These are phyloP conservation scores for Spisula solida DNA, from an alignment of 2,888 invertebrate genomes.

Conservation along the genomic window DNA sequence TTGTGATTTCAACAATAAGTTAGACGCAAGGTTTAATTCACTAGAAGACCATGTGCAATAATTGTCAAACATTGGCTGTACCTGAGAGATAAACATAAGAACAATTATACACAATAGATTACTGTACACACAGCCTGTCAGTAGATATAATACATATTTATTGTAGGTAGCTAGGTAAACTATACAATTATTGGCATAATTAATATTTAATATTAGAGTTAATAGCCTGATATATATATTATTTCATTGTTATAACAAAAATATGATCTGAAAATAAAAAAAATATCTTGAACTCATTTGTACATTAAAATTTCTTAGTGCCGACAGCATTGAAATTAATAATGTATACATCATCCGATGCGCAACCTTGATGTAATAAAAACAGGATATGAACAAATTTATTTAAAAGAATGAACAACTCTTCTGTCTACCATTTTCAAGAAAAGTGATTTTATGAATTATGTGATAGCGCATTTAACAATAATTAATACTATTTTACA, in stretches of 20 bases:
- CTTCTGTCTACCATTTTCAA: too few species aligned
- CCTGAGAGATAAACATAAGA: background rate
- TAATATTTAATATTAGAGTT: background rate
- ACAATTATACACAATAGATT: background rate
- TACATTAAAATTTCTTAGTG: background rate
- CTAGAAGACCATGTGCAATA: background rate
- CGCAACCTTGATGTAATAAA: too few species aligned
- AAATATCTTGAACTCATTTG: background rate
- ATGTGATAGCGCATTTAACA: too few species aligned
- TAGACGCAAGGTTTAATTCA: background rate
- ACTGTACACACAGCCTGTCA: background rate
- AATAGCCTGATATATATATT: background rate
- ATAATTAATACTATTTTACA: too few species aligned
- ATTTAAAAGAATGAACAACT: too few species aligned
- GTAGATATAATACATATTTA: background rate
- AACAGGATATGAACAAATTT: too few species aligned
- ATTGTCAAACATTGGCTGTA: background rate
- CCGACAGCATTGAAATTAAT: background rate
- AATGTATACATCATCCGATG: too few species aligned
- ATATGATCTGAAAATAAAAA: background rate
- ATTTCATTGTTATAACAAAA: background rate
- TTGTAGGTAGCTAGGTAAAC: background rate
- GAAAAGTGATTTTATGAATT: too few species aligned
- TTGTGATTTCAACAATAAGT: background rate
- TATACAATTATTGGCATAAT: background rate